Base-by-base conservation (phyloP, 2,113 vertebrate genomes). In the Candoia aspera region DNA sequence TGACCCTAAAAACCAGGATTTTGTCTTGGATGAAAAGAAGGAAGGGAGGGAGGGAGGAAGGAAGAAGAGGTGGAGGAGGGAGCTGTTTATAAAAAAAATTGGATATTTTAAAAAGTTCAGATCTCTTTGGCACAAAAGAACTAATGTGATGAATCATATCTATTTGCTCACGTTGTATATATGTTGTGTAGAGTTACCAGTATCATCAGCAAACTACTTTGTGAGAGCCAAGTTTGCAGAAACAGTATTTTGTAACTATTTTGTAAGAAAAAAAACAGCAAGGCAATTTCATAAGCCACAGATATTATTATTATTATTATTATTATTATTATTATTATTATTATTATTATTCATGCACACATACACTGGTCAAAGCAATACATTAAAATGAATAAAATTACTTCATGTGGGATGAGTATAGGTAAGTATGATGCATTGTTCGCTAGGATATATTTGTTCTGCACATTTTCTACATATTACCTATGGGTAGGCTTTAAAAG, bases 341-440 rank as follows among this genome's bases (percentile, higher is more conserved):
- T n/a, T n/a, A n/a, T n/a, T n/a, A n/a, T n/a, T n/a, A n/a, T n/a
- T n/a, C n/a, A n/a, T n/a, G n/a, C n/a, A 37, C 46, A 49, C 79
- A 87, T 79, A 88, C 24, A 79, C 49, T 58, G 79, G 54, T 83
- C 33, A 91, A 91, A 79, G 24, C 91, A 59, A 21, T 17, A 68
- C 42, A 88, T 83, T 92, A 49, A 88, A 88, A 24, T 83, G 84
- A 88, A 92, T 62, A 60, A 89, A 64, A 84, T 89, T 84, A 84
- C 87, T 46, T 55, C n/a, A 59, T 60, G 11, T n/a, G 54, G 29
- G 6, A 88, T 84, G 46, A 92, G 29, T 58, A 92, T 84, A 89
- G 86, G 68, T 88, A 92, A 92, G 73, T 46, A 89, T 89, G 46
- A 62, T 92, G 87, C 87, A 84, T 89, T 33, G 29, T 53, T 60